Evolutionary conservation across 1,140 invertebrate genomes (phyloP).

Genomic region (Propsilocerus akamusi): DNA sequence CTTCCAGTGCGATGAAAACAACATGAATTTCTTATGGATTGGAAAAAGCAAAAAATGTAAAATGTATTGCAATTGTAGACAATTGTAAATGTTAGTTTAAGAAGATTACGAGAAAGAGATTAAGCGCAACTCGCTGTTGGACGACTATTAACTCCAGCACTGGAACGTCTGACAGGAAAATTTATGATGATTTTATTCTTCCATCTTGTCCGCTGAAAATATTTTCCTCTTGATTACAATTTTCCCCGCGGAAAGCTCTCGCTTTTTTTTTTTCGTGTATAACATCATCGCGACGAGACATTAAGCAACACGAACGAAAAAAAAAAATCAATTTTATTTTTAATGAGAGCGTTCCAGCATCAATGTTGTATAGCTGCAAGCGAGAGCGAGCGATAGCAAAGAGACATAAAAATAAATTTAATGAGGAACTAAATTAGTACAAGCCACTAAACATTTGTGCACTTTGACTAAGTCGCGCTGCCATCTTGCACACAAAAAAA

Average conservation of each 20-base stretch:
- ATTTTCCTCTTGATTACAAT: too few species aligned
- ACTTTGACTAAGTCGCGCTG: background rate
- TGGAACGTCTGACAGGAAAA: too few species aligned
- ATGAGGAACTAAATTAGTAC: background rate
- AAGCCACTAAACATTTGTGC: background rate
- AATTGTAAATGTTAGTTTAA: too few species aligned
- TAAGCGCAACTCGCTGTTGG: too few species aligned
- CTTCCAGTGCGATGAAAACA: too few species aligned
- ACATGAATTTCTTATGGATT: too few species aligned
- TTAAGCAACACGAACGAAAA: background rate
- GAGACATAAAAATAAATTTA: background rate
- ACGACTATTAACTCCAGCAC: too few species aligned
- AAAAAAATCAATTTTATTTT: background rate
- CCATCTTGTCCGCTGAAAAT: background rate
- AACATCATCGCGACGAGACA: background rate
- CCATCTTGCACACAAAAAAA: background rate
- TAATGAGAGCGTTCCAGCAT: background rate
- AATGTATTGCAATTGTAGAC: too few species aligned
- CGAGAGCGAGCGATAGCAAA: background rate
- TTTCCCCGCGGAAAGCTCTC: too few species aligned
- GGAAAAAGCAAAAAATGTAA: too few species aligned
- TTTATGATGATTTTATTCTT: slow-evolving; percentile 2
- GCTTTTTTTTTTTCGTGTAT: background rate
- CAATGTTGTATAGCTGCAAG: background rate
- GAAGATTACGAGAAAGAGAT: too few species aligned